phyloP scores from a whole-genome alignment of 2,113 vertebrate species.

The Cairina moschata region DNA sequence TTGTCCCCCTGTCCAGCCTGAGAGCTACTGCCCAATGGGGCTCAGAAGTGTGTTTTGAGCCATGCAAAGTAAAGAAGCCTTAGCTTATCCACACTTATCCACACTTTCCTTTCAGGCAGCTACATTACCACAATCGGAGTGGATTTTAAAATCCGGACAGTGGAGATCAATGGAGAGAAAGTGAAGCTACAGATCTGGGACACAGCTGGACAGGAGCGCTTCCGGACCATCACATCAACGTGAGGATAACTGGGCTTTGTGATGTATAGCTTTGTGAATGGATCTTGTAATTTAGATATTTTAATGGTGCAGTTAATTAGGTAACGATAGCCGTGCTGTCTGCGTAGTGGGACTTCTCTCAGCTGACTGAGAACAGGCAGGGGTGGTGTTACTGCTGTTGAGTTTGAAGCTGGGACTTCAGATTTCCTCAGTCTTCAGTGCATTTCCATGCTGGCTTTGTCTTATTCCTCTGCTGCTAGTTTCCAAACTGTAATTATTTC shows the following conservation, averaged over 20 bases:
- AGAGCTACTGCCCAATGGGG: background rate
- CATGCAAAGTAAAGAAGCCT: background rate
- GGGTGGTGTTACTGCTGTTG: background rate
- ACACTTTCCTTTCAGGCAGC: slow-evolving; percentile 83
- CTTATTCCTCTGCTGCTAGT: background rate
- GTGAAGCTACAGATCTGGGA: slow-evolving; percentile 99
- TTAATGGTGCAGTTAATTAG: background rate
- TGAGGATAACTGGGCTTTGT: slow-evolving; percentile 72
- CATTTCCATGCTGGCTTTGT: background rate
- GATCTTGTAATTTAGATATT: background rate
- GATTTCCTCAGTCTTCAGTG: background rate
- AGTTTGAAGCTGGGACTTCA: background rate
- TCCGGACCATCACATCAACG: slow-evolving; percentile 99
- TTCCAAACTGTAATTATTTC: background rate
- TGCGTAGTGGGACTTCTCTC: background rate
- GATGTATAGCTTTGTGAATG: background rate
- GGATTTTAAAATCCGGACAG: slow-evolving; percentile 98
- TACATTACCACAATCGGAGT: slow-evolving; percentile 99
- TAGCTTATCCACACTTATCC: background rate
- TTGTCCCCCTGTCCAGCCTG: background rate
- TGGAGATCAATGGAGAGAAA: slow-evolving; percentile 98
- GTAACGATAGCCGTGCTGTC: background rate
- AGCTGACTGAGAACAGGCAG: fast-evolving
- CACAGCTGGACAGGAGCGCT: slow-evolving; percentile 96
- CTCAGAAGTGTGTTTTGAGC: background rate